phyloP scores from a whole-genome alignment of 2,113 vertebrate species.

The Saguinus midas region DNA sequence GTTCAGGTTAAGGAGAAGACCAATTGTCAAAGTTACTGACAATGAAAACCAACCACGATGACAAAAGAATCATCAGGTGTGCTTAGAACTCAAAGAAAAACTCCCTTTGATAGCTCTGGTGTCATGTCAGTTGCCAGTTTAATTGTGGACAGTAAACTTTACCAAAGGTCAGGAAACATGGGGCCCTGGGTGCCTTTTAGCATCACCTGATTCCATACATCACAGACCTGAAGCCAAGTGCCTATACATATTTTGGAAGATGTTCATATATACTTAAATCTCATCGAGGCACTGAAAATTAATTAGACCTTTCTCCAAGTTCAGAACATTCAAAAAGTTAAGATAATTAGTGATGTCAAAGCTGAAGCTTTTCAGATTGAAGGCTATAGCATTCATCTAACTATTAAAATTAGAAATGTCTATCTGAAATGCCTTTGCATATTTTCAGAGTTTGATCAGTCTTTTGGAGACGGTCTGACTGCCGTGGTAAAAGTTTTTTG shows the following conservation, averaged over 20 bases:
- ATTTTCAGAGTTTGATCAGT: neutral
- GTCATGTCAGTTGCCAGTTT: slow-evolving; percentile 91
- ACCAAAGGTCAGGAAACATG: slow-evolving; percentile 91
- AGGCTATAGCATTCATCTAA: slow-evolving; percentile 87
- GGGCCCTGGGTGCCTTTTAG: slow-evolving; percentile 91
- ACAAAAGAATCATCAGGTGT: slow-evolving; percentile 91
- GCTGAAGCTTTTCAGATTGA: slow-evolving; percentile 90
- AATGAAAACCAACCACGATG: slow-evolving; percentile 89
- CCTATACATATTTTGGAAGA: slow-evolving; percentile 91
- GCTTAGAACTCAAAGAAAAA: slow-evolving; percentile 89
- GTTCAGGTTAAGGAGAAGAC: slow-evolving; percentile 89
- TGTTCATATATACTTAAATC: slow-evolving; percentile 89
- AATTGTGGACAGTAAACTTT: slow-evolving; percentile 88
- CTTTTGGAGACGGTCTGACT: neutral
- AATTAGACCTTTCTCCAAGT: slow-evolving; percentile 90
- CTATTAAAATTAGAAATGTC: slow-evolving; percentile 94
- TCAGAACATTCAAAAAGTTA: slow-evolving; percentile 87
- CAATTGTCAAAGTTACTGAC: slow-evolving; percentile 90
- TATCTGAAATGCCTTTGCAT: slow-evolving; percentile 77
- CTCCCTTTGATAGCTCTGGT: slow-evolving; percentile 84
- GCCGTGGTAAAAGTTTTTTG: neutral
- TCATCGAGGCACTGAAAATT: slow-evolving; percentile 87
- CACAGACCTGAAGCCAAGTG: slow-evolving; percentile 90
- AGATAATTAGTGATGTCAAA: slow-evolving; percentile 86
- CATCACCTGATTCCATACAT: slow-evolving; percentile 91